Evolutionary conservation across 2,888 invertebrate species (phyloP).

Genomic region (Metallyticus violacea): DNA sequence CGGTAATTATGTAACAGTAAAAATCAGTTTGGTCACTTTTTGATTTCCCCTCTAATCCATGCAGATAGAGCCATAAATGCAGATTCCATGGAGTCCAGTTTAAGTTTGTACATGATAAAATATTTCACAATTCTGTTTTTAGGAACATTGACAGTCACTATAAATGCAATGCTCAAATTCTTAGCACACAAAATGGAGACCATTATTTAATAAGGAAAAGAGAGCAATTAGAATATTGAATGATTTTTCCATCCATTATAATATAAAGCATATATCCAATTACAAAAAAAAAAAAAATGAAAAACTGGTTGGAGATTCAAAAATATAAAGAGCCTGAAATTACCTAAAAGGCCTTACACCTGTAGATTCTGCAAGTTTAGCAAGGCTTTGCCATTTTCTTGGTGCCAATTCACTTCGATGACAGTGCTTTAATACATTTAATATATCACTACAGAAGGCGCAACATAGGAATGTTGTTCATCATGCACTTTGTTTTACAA

Average conservation of each 20-base stretch:
- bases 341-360: too few species aligned
- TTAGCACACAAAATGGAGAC: not conserved
- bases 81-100: not conserved
- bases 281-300: not conserved
- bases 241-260: not conserved
- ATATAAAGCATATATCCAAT: not conserved
- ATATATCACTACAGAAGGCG: not conserved
- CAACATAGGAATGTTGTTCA: not conserved
- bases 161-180: not conserved
- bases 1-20: too few species aligned
- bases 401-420: not conserved
- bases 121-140: not conserved
- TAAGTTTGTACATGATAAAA: not conserved
- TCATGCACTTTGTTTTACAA: slow-evolving; percentile 26
- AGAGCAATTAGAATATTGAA: not conserved
- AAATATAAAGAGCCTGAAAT: not conserved
- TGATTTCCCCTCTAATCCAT: too few species aligned
- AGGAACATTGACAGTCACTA: not conserved
- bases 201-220: not conserved
- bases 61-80: too few species aligned
- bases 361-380: too few species aligned
- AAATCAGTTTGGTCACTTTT: too few species aligned
- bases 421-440: not conserved
- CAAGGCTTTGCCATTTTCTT: too few species aligned
- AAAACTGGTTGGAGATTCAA: not conserved